A percentile compares a stretch with the other conserved stretches of the same genome.
These are phyloP conservation scores for Sinocyclocheilus grahami DNA, from an alignment of 2,113 vertebrate species.

Conservation along the genomic window DNA sequence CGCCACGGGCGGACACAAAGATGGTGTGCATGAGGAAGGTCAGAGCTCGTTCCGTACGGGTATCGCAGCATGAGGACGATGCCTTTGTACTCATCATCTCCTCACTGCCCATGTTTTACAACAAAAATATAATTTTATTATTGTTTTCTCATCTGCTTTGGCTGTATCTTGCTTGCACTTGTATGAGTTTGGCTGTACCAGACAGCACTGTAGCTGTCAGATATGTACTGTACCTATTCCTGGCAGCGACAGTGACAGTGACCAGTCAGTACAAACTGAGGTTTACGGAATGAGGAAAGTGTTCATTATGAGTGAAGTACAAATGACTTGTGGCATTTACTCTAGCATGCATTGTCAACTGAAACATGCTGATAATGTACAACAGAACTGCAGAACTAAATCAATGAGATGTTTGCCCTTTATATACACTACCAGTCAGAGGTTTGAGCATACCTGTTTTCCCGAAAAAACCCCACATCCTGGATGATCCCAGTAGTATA, in stretches of 20 bases:
- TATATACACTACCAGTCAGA: background rate
- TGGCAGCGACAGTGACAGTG: background rate
- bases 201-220: constrained; percentile 4
- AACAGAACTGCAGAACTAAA: background rate
- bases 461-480: background rate
- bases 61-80: constrained; percentile 50
- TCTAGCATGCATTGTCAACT: background rate
- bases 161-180: constrained; percentile 44
- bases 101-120: constrained; percentile 24
- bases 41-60: constrained; percentile 68
- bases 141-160: constrained; percentile 24
- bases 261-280: constrained; percentile 2
- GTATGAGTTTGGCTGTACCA: constrained; percentile 42
- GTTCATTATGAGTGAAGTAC: too few species aligned
- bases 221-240: background rate
- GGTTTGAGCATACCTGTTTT: constrained; percentile 4
- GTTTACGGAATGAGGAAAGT: background rate
- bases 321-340: background rate
- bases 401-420: background rate
- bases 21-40: constrained; percentile 96
- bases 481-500: background rate
- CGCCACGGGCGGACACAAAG: constrained; percentile 85
- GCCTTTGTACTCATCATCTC: constrained; percentile 41
- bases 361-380: background rate
- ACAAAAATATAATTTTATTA: constrained; percentile 8